Base-by-base conservation (phyloP, 1,140 invertebrate genomes). In the Nomia melanderi region DNA sequence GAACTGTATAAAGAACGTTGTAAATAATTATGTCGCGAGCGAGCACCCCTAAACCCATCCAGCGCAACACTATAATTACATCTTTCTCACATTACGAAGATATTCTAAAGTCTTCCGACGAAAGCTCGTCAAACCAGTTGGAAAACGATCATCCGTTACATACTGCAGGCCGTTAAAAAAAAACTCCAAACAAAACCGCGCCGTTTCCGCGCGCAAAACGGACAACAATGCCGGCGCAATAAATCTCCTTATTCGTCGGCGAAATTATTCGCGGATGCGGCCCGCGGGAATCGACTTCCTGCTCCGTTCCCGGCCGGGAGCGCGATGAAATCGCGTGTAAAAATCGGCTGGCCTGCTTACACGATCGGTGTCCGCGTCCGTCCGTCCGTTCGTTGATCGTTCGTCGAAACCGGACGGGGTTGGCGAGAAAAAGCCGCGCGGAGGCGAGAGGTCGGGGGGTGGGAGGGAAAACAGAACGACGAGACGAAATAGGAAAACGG, bases 331-430 rank as follows among this genome's bases (percentile, higher is more conserved):
- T 70, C 54, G 36, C 7, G n/a, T 1, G 4, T n/a, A 59, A 75
- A 75, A 67, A 75, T 67, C 53, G 36, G 7, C 60, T 36, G 33
- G n/a, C n/a, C 66, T 77, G 66, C 66, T 77, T 63, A 71, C 47
- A 36, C 60, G 33, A n/a, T n/a, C 71, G 50, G 33, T 56, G n/a
- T n/a, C n/a, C n/a, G 41, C 64, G 64, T 50, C 33, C 64, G 23
- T 53, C 36, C 14, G 62, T 27, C 25, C 50, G 53, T 76, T 56
- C 44, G 25, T 44, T 57, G 44, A 36, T n/a, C 57, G 25, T 44
- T 62, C 31, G 44, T 41, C 33, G 66, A 6, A 56, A 29, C 25
- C 20, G n/a, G 56, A 47, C 20, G 6, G 27, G 17, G 11, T 23
- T 36, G 31, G 7, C 4, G 7, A 25, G 9, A 56, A n/a, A n/a